phyloP scores from a whole-genome alignment of 2,797 vertebrate species.

The Threskiornis aethiopicus region DNA sequence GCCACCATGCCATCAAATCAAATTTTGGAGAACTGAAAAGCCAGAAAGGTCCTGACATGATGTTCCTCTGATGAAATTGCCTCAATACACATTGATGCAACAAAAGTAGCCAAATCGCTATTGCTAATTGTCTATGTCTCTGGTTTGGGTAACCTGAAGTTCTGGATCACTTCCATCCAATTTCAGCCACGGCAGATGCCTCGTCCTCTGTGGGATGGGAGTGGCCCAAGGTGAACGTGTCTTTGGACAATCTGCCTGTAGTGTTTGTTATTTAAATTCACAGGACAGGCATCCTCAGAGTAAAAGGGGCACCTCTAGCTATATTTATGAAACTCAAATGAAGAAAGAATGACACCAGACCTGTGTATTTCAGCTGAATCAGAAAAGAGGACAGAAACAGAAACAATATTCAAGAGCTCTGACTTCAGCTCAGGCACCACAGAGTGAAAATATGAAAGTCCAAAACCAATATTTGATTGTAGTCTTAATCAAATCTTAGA shows the following conservation, averaged over 20 bases:
- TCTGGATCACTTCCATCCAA: slow-evolving; percentile 36
- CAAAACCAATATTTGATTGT: background rate
- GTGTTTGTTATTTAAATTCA: slow-evolving; percentile 12
- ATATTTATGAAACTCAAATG: background rate
- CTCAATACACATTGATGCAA: fast-evolving
- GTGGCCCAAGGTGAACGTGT: slow-evolving; percentile 16
- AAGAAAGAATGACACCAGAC: background rate
- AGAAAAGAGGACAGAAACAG: background rate
- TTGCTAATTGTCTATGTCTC: background rate
- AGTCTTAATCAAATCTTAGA: background rate
- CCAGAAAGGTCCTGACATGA: background rate
- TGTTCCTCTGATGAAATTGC: background rate
- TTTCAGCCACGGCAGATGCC: slow-evolving; percentile 4
- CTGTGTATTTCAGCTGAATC: background rate
- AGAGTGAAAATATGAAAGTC: background rate
- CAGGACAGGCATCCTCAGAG: background rate
- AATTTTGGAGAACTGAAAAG: background rate
- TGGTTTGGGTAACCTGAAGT: background rate
- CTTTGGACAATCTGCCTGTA: background rate
- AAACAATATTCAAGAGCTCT: background rate
- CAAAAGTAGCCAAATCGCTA: fast-evolving
- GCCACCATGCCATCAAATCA: background rate
- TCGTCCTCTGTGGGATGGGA: background rate
- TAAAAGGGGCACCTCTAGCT: slow-evolving; percentile 20
- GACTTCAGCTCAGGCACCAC: background rate